These are phyloP conservation scores for Caligus rogercresseyi DNA, from an alignment of 1,140 invertebrate genomes.

Conservation along the genomic window DNA sequence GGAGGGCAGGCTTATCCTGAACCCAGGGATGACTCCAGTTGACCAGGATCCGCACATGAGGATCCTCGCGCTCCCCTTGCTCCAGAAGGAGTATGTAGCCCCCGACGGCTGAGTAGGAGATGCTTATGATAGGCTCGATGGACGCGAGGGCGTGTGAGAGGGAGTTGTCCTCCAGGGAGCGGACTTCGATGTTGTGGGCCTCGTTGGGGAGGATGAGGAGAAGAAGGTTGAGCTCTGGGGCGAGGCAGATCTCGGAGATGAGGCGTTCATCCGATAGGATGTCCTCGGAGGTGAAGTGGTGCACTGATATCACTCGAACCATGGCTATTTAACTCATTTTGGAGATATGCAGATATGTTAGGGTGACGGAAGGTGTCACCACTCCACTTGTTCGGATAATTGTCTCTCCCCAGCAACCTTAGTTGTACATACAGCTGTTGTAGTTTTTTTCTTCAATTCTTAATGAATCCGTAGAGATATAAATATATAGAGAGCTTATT, in stretches of 20 bases:
- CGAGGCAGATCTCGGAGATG: background rate
- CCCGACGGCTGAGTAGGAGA: background rate
- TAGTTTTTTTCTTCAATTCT: no score
- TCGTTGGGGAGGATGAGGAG: background rate
- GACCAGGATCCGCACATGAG: background rate
- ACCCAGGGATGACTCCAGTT: conserved; percentile 5
- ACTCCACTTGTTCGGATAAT: no score
- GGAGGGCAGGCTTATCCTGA: background rate
- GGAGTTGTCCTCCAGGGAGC: background rate
- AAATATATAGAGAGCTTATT: no score
- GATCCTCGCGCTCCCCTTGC: background rate
- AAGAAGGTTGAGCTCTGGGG: background rate
- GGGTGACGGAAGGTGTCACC: no score
- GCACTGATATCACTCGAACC: conserved; percentile 11
- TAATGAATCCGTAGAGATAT: no score
- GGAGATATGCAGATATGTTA: no score
- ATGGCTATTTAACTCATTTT: no score
- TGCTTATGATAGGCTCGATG: background rate
- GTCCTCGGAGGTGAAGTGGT: conserved; percentile 10
- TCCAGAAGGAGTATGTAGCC: conserved; percentile 2
- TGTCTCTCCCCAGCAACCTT: no score
- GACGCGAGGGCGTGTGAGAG: conserved; percentile 1
- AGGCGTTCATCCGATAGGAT: no score
- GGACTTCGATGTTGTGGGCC: background rate
- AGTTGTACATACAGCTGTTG: no score